A percentile compares a stretch with the other conserved stretches of the same genome.
Conservation (phyloP, 2,888 invertebrate genomes). For the Brachyopa scutellaris region DNA sequence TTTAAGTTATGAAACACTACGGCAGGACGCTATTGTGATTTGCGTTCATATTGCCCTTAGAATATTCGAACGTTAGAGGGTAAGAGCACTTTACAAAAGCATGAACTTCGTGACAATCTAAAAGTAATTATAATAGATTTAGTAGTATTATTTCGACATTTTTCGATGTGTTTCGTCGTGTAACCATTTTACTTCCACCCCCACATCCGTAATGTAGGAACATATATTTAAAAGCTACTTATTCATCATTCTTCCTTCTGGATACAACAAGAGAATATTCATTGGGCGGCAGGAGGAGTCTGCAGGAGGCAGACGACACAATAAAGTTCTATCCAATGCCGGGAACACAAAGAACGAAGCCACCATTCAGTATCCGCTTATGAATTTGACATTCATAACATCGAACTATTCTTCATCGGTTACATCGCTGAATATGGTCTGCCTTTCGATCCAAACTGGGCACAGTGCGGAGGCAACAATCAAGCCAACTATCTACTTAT, state of each 20-base stretch:
- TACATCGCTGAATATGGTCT: constrained; percentile 52
- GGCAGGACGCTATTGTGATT: no score
- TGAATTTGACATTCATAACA: constrained; percentile 68
- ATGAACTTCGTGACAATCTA: neutral
- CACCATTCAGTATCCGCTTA: constrained; percentile 45
- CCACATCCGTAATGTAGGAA: no score
- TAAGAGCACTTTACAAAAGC: neutral
- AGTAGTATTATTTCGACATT: no score
- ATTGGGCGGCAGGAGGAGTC: constrained; percentile 16
- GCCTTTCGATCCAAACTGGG: constrained; percentile 6
- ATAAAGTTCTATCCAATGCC: constrained; percentile 6
- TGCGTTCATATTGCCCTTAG: no score
- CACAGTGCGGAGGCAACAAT: neutral
- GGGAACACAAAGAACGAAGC: constrained; percentile 37
- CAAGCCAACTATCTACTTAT: neutral
- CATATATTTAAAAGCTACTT: constrained; percentile 44
- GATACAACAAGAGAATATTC: constrained; percentile 14
- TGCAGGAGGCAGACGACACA: neutral
- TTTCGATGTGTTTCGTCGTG: no score
- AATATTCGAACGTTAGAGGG: no score
- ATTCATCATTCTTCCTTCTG: constrained; percentile 41
- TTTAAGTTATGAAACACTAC: no score
- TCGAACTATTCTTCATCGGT: constrained; percentile 58
- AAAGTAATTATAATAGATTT: neutral
- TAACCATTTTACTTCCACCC: no score